phyloP scores from a whole-genome alignment of 2,888 invertebrate species.

The Acanthosepion pharaonis region DNA sequence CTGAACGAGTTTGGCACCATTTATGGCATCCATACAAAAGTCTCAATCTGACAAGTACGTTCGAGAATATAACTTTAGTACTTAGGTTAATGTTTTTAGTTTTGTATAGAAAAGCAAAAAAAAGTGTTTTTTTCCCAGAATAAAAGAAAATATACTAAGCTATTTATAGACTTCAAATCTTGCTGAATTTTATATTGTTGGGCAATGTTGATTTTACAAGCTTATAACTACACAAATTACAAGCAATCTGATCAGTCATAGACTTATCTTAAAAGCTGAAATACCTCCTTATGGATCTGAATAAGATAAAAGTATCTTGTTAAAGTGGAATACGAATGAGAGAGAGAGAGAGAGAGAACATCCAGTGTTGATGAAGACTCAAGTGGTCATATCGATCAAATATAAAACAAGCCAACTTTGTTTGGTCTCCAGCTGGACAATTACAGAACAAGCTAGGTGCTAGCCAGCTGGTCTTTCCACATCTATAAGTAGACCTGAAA shows the following conservation, averaged over 20 bases:
- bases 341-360: not conserved
- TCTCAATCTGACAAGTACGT: no score
- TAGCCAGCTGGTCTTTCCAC: not conserved
- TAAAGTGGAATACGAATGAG: not conserved
- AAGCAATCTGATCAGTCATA: not conserved
- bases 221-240: not conserved
- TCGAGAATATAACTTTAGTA: no score
- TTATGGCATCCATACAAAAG: no score
- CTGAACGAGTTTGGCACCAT: no score
- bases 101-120: no score
- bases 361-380: not conserved
- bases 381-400: constrained; percentile 33
- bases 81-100: no score
- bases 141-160: no score
- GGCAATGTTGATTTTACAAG: not conserved
- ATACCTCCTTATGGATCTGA: not conserved
- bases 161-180: no score
- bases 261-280: not conserved
- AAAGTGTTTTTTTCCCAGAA: no score
- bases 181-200: not conserved
- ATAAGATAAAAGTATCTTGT: no score
- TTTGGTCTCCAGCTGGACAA: constrained; percentile 4
- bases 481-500: constrained; percentile 4
- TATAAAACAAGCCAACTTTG: constrained; percentile 17
- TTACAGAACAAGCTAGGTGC: not conserved